phyloP scores from a whole-genome alignment of 2,113 vertebrate species.

The Perca fluviatilis region DNA sequence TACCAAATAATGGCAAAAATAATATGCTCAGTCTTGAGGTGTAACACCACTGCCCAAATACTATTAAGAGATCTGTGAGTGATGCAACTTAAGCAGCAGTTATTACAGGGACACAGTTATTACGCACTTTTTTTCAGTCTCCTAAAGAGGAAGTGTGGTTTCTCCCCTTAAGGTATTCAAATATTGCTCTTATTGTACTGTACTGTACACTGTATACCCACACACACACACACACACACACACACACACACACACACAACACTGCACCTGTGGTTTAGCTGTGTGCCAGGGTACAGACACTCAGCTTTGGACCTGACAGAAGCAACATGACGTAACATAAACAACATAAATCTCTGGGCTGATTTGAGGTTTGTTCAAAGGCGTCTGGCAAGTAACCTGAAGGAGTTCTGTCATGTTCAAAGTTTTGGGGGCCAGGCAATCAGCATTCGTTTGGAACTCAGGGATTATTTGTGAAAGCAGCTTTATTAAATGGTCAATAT shows the following conservation, averaged over 20 bases:
- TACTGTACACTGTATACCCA: not conserved
- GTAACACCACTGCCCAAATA: not conserved
- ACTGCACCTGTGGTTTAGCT: not conserved
- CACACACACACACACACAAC: no score
- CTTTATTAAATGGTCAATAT: not conserved
- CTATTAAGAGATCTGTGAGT: slow-evolving; percentile 27
- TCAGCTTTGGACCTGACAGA: slow-evolving; percentile 19
- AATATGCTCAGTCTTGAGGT: slow-evolving; percentile 8
- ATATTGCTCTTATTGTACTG: slow-evolving; percentile 6
- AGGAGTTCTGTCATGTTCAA: slow-evolving; percentile 18
- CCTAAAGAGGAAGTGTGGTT: slow-evolving; percentile 52
- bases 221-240: no score
- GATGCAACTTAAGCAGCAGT: slow-evolving; percentile 27
- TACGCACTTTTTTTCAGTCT: slow-evolving; percentile 20
- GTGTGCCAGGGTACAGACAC: slow-evolving; percentile 8
- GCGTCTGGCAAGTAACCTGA: slow-evolving; percentile 43
- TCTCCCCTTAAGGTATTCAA: not conserved
- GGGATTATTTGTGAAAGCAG: not conserved
- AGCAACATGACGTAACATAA: not conserved
- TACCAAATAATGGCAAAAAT: slow-evolving; percentile 25
- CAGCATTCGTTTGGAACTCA: slow-evolving; percentile 5
- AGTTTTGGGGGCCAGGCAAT: slow-evolving; percentile 1
- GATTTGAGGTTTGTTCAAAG: slow-evolving; percentile 48
- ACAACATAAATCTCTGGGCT: slow-evolving; percentile 29
- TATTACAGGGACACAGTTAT: slow-evolving; percentile 32